Percentiles rank a stretch among this genome's conserved stretches.
phyloP scores from a whole-genome alignment of 2,113 vertebrate species.

The Glaucidium brasilianum region DNA sequence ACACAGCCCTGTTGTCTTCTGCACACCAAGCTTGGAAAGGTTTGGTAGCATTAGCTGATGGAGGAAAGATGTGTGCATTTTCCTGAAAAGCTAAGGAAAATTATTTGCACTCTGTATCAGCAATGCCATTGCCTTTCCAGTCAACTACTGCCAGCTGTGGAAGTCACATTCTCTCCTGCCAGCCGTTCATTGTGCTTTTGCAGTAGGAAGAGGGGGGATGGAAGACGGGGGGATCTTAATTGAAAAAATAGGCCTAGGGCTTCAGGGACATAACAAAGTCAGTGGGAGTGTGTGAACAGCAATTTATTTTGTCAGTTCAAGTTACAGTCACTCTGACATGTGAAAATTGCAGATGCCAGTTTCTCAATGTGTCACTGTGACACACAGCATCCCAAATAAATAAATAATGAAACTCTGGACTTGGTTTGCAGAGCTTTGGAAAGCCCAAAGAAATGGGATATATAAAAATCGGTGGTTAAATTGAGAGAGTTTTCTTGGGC shows the following conservation, averaged over 20 bases:
- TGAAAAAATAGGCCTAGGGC: constrained; percentile 61
- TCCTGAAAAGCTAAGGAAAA: not conserved
- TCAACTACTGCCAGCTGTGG: constrained; percentile 49
- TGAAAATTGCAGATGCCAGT: constrained; percentile 58
- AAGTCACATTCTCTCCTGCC: constrained; percentile 39
- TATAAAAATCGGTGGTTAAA: not conserved
- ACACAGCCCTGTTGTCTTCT: not conserved
- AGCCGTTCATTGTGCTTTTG: constrained; percentile 19
- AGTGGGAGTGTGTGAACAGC: constrained; percentile 43
- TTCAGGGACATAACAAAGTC: constrained; percentile 54
- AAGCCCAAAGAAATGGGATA: not conserved
- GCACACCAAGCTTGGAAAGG: fast-evolving
- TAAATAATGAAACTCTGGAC: constrained; percentile 24
- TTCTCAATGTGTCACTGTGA: constrained; percentile 46
- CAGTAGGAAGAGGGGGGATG: not conserved
- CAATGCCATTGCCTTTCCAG: not conserved
- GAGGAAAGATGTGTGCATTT: not conserved
- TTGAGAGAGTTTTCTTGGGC: not conserved
- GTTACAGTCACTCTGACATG: constrained; percentile 49
- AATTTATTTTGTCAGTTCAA: constrained; percentile 62
- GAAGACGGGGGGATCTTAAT: constrained; percentile 51
- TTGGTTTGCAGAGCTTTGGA: not conserved
- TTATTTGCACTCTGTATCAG: not conserved
- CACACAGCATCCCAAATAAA: constrained; percentile 31
- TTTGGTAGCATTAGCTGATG: not conserved